A percentile compares a stretch with the other conserved stretches of the same genome.
Conservation (phyloP, 2,888 invertebrate species). For the Drosophila yooni region DNA sequence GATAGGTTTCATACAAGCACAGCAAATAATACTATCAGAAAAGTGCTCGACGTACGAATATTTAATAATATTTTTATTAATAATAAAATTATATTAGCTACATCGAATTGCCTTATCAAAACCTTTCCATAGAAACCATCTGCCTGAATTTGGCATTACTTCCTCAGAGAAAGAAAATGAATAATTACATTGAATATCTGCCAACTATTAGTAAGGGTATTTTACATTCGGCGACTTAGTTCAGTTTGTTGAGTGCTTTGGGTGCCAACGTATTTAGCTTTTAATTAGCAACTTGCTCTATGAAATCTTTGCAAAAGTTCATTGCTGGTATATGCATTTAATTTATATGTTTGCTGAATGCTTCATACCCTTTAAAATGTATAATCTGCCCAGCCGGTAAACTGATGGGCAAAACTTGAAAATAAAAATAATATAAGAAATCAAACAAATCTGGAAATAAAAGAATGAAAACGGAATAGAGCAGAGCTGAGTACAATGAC, state of each 20-base stretch:
- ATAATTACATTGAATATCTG: neutral
- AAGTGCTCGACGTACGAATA: neutral
- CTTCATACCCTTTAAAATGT: neutral
- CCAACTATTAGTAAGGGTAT: neutral
- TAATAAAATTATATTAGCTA: too few species aligned
- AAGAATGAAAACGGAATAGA: neutral
- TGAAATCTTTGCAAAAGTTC: neutral
- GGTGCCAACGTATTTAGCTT: neutral
- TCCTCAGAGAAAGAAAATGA: neutral
- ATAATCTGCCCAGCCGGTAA: neutral
- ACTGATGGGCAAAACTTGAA: neutral
- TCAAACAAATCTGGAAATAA: neutral
- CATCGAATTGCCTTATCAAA: too few species aligned
- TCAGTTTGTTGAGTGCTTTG: neutral
- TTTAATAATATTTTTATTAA: neutral
- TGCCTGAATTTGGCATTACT: neutral
- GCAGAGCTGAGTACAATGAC: neutral
- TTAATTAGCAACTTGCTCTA: neutral
- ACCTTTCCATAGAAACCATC: neutral
- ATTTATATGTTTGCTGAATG: neutral
- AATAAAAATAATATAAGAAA: neutral
- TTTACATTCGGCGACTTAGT: neutral
- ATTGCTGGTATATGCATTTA: neutral
- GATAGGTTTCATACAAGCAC: too few species aligned
- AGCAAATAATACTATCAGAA: neutral